Evolutionary conservation across 2,888 invertebrate species (phyloP), one percentile per base, ranked within the genome.

Genomic region (Phrixothrix hirtus): DNA sequence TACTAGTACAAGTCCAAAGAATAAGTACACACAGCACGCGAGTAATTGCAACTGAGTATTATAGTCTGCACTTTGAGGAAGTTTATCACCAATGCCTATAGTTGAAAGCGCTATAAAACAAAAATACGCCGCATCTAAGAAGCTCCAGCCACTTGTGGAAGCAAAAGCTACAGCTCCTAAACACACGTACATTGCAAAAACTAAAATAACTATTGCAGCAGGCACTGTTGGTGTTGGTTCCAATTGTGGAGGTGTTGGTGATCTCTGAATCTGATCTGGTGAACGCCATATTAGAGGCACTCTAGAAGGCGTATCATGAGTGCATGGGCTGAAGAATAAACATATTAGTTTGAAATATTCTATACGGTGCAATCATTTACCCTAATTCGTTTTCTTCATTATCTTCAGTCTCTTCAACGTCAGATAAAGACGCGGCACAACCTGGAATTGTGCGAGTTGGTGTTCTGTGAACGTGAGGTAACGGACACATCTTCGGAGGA

Each of bases 21-120:
- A 81, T 58, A 92, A 77, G 72, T 91, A 92, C 7, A 87, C 82
- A 75, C 89, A 89, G 68, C 89, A 89, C 35, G 88, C 88, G 54
- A 89, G 83, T 71, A 90, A 79, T 70, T 89, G 89, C 38, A 88
- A 76, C 64, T 86, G 86, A 63, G 84, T 83, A 49, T 76, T 75
- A 38, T 69, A 55, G 37, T 64, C 65, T 15, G 64, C 57, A 45
- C 60, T 67, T 42, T 79, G 79, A 0, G 89, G 89, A 46, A 88
- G 81, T 61, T 87, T 82, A 69, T 89, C 89, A 2, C 89, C 89
- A 59, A 90, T 87, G 26, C 90, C 90, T 53, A 92, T 90, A 1
- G 92, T 92, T 0, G 89, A 86, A 59, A 92, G 78, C 1, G 91
- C 89, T 59, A 90, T 87, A 74, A 92, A 92, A 71, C 91, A 90